Conservation (phyloP, 2,888 invertebrate genomes). For the Caprella mutica region DNA sequence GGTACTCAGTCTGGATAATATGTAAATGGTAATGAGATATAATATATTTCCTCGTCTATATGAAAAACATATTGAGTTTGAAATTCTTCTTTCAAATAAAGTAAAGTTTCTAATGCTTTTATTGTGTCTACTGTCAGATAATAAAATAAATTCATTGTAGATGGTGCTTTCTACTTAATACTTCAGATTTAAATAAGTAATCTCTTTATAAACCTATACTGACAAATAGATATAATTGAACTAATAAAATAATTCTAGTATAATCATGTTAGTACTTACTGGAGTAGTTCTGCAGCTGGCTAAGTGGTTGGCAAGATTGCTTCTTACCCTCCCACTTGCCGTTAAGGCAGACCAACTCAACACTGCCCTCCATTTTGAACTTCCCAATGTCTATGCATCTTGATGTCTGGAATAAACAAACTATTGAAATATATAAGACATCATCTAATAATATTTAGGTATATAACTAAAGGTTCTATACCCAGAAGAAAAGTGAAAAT, state of each 20-base stretch:
- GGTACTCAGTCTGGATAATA: too few species aligned
- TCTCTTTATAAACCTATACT: background rate
- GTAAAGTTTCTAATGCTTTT: too few species aligned
- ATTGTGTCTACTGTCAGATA: too few species aligned
- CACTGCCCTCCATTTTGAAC: slow-evolving; percentile 65
- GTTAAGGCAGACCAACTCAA: slow-evolving; percentile 57
- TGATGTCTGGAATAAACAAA: slow-evolving; percentile 42
- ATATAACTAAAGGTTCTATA: background rate
- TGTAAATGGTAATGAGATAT: too few species aligned
- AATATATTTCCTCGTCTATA: too few species aligned
- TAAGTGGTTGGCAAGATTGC: slow-evolving; percentile 66
- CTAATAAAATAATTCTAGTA: background rate
- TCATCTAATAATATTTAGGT: background rate
- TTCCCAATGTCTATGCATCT: slow-evolving; percentile 79
- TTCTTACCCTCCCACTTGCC: slow-evolving; percentile 70
- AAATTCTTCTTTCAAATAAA: too few species aligned
- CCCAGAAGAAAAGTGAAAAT: background rate
- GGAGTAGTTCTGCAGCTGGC: slow-evolving; percentile 75
- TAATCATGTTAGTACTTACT: slow-evolving; percentile 47
- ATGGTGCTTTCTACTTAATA: too few species aligned
- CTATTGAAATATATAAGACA: background rate
- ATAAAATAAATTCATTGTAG: too few species aligned
- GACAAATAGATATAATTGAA: background rate
- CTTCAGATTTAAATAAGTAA: background rate
- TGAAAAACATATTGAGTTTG: too few species aligned